Conservation (phyloP, 2,888 invertebrate species). For the Drosophila kanekoi region DNA sequence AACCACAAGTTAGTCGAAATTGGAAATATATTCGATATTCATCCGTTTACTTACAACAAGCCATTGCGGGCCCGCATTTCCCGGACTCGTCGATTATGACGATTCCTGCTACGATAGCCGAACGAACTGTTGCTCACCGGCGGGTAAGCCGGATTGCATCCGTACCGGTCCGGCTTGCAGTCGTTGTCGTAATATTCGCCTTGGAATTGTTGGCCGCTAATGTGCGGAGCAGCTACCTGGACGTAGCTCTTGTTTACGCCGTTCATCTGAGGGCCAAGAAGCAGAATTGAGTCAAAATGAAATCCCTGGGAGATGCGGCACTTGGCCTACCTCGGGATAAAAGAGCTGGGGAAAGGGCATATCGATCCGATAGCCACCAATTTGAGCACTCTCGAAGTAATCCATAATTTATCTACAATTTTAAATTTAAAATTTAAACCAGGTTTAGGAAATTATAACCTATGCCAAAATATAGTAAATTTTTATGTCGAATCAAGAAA, state of each 20-base stretch:
- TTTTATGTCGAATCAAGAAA: background rate
- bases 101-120: background rate
- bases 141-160: background rate
- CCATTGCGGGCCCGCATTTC: constrained; percentile 50
- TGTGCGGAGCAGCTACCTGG: background rate
- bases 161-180: background rate
- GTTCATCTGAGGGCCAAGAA: background rate
- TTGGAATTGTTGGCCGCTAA: background rate
- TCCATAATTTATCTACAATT: constrained; percentile 7
- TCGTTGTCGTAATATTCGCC: constrained; percentile 1
- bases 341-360: constrained; percentile 15
- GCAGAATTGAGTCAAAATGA: background rate
- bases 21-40: too few species aligned
- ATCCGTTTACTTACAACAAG: constrained; percentile 27
- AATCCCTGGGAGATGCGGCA: background rate
- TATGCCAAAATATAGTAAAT: constrained; percentile 9
- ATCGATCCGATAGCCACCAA: constrained; percentile 2
- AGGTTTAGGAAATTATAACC: background rate
- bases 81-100: constrained; percentile 11
- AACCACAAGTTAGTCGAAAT: background rate
- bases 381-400: constrained; percentile 15
- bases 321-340: constrained; percentile 4
- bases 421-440: background rate
- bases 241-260: background rate
- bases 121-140: background rate